Percentiles rank a stretch among this genome's conserved stretches.
Conservation (phyloP, 2,797 vertebrate species). For the Fundulus diaphanus region DNA sequence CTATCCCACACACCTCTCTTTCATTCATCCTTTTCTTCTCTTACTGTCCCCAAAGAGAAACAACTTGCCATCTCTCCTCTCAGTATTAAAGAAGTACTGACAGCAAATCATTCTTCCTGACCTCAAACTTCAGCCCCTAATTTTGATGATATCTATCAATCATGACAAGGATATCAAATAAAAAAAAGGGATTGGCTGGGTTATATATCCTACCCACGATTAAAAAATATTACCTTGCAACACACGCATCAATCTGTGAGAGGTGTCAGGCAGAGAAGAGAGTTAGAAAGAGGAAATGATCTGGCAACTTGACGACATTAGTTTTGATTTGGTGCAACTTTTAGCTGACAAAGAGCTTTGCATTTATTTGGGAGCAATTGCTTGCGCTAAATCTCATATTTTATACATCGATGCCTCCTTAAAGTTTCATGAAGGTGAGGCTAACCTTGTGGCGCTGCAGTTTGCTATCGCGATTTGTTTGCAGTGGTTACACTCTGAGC, state of each 20-base stretch:
- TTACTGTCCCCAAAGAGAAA: constrained; percentile 75
- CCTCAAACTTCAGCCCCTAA: constrained; percentile 81
- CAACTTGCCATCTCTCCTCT: constrained; percentile 59
- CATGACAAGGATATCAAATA: constrained; percentile 75
- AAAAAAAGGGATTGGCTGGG: constrained; percentile 58
- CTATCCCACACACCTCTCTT: constrained; percentile 2
- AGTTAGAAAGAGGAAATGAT: constrained; percentile 43
- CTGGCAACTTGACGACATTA: constrained; percentile 58
- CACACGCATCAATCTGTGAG: constrained; percentile 71
- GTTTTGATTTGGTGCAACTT: constrained; percentile 57
- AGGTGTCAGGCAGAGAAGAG: constrained; percentile 60
- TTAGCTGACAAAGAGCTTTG: constrained; percentile 66
- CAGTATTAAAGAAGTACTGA: constrained; percentile 78
- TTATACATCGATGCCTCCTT: constrained; percentile 65
- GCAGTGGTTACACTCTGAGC: constrained; percentile 35
- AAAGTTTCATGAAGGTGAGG: constrained; percentile 71
- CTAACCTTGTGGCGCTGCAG: constrained; percentile 54
- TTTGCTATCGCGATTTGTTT: constrained; percentile 42
- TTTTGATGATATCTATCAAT: constrained; percentile 83
- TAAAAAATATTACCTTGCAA: constrained; percentile 77
- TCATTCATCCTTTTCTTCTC: constrained; percentile 29
- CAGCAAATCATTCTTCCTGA: constrained; percentile 83
- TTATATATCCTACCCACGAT: constrained; percentile 74
- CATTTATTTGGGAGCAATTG: constrained; percentile 55
- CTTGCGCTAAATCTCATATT: constrained; percentile 56